Percentiles rank a stretch among this genome's conserved stretches.
These are phyloP conservation scores for Crenichthys baileyi DNA, from an alignment of 2,797 vertebrate species.

Conservation along the genomic window DNA sequence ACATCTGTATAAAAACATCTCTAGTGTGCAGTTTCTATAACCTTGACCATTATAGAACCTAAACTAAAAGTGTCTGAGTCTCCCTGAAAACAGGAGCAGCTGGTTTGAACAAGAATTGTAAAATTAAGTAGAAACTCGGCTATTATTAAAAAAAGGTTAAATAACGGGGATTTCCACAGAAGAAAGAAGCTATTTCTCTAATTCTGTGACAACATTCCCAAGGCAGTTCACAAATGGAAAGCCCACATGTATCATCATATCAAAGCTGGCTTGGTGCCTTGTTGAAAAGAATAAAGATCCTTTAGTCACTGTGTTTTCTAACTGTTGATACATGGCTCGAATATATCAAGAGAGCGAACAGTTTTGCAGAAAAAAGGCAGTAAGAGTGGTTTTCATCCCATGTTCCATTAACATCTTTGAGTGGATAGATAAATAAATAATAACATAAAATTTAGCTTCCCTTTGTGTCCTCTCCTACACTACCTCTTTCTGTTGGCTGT, in stretches of 20 bases:
- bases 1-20: neutral
- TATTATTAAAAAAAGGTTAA: constrained; percentile 49
- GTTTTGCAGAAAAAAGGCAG: constrained; percentile 27
- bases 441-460: constrained; percentile 48
- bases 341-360: constrained; percentile 33
- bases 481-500: constrained; percentile 42
- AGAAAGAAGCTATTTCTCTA: constrained; percentile 7
- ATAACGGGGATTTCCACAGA: constrained; percentile 24
- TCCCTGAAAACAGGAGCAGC: neutral
- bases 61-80: neutral
- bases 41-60: neutral
- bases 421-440: constrained; percentile 72
- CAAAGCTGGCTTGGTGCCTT: constrained; percentile 41
- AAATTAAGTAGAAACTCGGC: constrained; percentile 24
- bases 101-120: neutral
- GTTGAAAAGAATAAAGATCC: constrained; percentile 62
- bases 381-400: constrained; percentile 42
- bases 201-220: constrained; percentile 28
- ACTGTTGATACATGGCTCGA: constrained; percentile 46
- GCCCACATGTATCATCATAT: constrained; percentile 58
- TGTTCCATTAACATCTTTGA: constrained; percentile 69
- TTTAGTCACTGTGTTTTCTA: constrained; percentile 54
- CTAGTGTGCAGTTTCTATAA: neutral
- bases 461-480: constrained; percentile 23
- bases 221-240: constrained; percentile 49